phyloP scores from a whole-genome alignment of 2,888 invertebrate genomes.

The Amphipyra tragopoginis region DNA sequence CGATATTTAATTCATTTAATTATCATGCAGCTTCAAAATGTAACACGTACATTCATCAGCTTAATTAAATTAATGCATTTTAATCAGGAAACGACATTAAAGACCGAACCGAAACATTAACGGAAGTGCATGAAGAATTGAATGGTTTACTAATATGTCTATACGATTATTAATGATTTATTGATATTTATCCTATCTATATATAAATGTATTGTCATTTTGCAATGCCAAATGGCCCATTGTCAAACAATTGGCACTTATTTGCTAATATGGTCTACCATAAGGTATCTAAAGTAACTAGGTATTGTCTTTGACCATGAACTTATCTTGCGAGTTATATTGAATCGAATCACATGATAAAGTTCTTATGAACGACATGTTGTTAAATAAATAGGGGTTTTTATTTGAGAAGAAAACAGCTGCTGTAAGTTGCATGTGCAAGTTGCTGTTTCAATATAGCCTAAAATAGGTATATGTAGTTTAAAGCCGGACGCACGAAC shows the following conservation, averaged over 20 bases:
- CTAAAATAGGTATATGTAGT: too few species aligned
- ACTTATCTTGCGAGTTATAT: slow-evolving; percentile 37
- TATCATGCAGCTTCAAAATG: too few species aligned
- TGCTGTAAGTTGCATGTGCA: too few species aligned
- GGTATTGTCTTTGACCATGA: slow-evolving; percentile 47
- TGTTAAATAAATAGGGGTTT: too few species aligned
- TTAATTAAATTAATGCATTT: slow-evolving; percentile 1
- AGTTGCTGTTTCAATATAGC: too few species aligned
- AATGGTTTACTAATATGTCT: slow-evolving; percentile 13
- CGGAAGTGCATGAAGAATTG: slow-evolving; percentile 16
- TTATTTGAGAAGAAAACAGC: too few species aligned
- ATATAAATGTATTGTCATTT: slow-evolving; percentile 39
- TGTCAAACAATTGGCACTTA: slow-evolving; percentile 45
- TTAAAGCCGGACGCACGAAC: too few species aligned
- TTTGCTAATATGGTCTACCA: slow-evolving; percentile 47
- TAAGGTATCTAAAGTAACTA: slow-evolving; percentile 29
- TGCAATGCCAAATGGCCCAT: slow-evolving; percentile 61
- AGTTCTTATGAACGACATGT: too few species aligned
- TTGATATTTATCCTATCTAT: slow-evolving; percentile 15
- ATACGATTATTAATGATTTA: slow-evolving; percentile 9
- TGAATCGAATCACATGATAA: too few species aligned
- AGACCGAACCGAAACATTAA: background rate
- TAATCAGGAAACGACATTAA: slow-evolving; percentile 3
- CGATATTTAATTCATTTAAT: background rate
- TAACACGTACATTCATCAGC: too few species aligned